Evolutionary conservation across 2,113 vertebrate genomes (phyloP).

Genomic region (Spea multiplicata): DNA sequence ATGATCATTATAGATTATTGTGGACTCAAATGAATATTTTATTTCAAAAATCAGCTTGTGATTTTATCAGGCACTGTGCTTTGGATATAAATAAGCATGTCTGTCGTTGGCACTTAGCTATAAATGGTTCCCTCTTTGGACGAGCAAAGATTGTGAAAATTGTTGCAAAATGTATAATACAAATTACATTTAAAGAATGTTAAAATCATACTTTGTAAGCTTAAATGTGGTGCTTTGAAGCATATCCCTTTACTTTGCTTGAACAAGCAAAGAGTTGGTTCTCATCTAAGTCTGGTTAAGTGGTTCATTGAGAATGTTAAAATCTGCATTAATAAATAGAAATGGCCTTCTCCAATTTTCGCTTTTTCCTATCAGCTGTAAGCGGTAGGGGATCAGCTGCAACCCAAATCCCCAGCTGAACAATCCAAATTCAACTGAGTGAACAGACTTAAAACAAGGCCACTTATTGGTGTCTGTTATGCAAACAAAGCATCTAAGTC

Average conservation of each 20-base stretch:
- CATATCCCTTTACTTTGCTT: conserved; percentile 47
- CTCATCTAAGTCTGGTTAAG: conserved; percentile 61
- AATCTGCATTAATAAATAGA: conserved; percentile 73
- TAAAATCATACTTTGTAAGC: conserved; percentile 48
- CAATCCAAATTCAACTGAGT: conserved; percentile 78
- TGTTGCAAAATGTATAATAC: conserved; percentile 27
- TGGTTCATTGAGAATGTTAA: conserved; percentile 68
- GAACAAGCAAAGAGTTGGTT: conserved; percentile 67
- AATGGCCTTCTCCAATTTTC: conserved; percentile 63
- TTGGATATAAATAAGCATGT: not conserved
- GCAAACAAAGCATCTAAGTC: conserved; percentile 78
- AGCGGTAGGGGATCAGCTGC: conserved; percentile 79
- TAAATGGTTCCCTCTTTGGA: not conserved
- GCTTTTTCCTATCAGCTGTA: conserved; percentile 65
- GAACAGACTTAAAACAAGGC: conserved; percentile 80
- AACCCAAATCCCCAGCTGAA: conserved; percentile 81
- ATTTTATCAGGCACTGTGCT: not conserved
- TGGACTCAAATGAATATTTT: no score
- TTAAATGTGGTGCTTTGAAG: conserved; percentile 62
- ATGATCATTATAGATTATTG: no score
- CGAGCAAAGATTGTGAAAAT: not conserved
- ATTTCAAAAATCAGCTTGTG: not conserved
- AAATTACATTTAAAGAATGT: conserved; percentile 46
- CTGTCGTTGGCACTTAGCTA: not conserved
- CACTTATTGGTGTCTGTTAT: conserved; percentile 79